phyloP scores from a whole-genome alignment of 2,797 vertebrate genomes.

The Anolis apletophallus region DNA sequence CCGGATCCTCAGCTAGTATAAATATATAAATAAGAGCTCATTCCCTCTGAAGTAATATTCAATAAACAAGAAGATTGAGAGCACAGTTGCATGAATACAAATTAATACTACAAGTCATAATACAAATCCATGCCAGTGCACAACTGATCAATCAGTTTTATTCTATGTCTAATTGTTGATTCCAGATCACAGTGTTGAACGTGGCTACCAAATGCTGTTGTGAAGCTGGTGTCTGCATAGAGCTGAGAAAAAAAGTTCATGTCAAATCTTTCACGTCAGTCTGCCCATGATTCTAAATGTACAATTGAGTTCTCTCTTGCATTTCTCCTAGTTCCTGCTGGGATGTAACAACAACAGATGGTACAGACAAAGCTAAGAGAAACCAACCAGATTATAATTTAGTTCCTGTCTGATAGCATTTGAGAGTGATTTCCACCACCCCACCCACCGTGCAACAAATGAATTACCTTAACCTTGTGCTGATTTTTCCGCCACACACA shows the following conservation, averaged over 20 bases:
- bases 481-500: background rate
- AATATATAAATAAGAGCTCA: background rate
- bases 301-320: background rate
- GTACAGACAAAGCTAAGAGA: background rate
- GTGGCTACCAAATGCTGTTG: too few relatives aligned
- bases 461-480: background rate
- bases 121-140: background rate
- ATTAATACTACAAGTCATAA: background rate
- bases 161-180: background rate
- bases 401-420: slow-evolving; percentile 10
- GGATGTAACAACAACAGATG: slow-evolving; percentile 12
- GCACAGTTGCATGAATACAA: background rate
- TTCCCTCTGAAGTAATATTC: background rate
- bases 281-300: background rate
- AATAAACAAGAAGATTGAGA: background rate
- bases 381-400: slow-evolving; percentile 15
- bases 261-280: background rate
- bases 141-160: background rate
- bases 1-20: too few relatives aligned
- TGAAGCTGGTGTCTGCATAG: background rate
- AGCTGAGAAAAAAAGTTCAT: background rate
- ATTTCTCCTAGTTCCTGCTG: slow-evolving; percentile 1
- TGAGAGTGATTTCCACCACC: background rate
- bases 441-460: background rate
- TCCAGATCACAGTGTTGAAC: background rate